A percentile compares a stretch with the other conserved stretches of the same genome.
These are phyloP conservation scores for Zapus hudsonius DNA, from an alignment of 2,113 vertebrate genomes.

Conservation along the genomic window DNA sequence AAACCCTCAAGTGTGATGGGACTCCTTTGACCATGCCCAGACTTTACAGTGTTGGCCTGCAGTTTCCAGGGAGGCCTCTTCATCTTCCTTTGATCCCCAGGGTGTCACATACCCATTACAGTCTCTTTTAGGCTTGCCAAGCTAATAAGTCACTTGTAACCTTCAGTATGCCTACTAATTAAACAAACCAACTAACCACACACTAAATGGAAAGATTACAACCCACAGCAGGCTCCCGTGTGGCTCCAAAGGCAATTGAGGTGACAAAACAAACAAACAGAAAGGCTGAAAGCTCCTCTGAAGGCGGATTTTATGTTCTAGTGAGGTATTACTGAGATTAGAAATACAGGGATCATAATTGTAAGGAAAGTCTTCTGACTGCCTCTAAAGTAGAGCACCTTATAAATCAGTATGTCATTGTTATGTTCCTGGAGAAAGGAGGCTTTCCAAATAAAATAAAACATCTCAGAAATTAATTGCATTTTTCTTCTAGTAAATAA, in stretches of 20 bases:
- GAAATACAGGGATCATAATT: slow-evolving; percentile 46
- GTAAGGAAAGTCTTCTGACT: slow-evolving; percentile 49
- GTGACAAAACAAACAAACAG: slow-evolving; percentile 7
- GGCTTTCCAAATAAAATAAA: slow-evolving; percentile 77
- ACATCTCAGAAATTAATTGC: slow-evolving; percentile 63
- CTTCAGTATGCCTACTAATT: slow-evolving; percentile 43
- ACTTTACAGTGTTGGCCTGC: background rate
- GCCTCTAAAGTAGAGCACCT: slow-evolving; percentile 49
- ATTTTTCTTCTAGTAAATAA: slow-evolving; percentile 76
- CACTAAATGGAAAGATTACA: slow-evolving; percentile 54
- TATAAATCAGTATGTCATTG: slow-evolving; percentile 65
- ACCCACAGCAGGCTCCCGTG: background rate
- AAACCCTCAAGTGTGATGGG: too few species aligned
- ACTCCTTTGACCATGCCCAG: too few species aligned
- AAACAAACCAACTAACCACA: slow-evolving; percentile 44
- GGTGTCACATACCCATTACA: fast-evolving
- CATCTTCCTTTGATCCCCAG: background rate
- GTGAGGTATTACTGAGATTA: slow-evolving; percentile 22
- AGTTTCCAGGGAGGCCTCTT: background rate
- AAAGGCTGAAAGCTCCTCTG: background rate
- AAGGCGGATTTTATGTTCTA: slow-evolving; percentile 27
- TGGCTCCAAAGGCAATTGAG: slow-evolving; percentile 34
- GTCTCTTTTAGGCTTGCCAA: slow-evolving; percentile 1
- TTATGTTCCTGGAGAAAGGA: slow-evolving; percentile 72
- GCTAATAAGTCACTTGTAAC: slow-evolving; percentile 27